These are phyloP conservation scores for Macrobrachium nipponense DNA, from an alignment of 1,140 invertebrate species.

Conservation along the genomic window DNA sequence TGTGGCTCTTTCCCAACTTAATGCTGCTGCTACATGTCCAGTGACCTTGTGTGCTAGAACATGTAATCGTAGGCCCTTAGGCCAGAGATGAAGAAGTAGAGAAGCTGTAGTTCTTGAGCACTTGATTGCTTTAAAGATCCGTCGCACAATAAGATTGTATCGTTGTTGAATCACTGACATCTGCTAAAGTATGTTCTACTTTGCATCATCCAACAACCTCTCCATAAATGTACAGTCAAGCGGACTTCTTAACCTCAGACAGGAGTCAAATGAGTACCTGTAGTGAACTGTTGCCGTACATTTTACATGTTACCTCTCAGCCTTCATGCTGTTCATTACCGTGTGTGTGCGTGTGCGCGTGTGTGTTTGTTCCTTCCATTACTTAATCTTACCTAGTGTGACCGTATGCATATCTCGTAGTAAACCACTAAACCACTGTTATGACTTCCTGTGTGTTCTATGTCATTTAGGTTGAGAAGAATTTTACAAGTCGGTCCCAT, in stretches of 20 bases:
- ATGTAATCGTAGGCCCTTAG: too few relatives aligned
- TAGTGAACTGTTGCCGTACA: constrained; percentile 32
- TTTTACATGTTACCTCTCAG: constrained; percentile 56
- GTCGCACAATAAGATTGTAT: too few relatives aligned
- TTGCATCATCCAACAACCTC: background rate
- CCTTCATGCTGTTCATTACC: constrained; percentile 47
- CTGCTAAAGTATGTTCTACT: too few relatives aligned
- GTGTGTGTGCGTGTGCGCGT: constrained; percentile 3
- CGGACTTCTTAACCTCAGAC: constrained; percentile 20
- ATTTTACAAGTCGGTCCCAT: constrained; percentile 19
- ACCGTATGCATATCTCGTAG: constrained; percentile 44
- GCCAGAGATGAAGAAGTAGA: too few relatives aligned
- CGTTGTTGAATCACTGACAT: too few relatives aligned
- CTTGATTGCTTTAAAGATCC: too few relatives aligned
- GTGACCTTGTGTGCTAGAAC: too few relatives aligned
- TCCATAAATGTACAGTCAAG: constrained; percentile 12
- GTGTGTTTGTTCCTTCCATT: constrained; percentile 15
- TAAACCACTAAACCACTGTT: constrained; percentile 6
- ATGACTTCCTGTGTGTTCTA: too few relatives aligned
- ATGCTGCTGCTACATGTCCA: too few relatives aligned
- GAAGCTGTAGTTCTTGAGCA: too few relatives aligned
- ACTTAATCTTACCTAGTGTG: constrained; percentile 32
- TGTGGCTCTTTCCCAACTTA: too few relatives aligned
- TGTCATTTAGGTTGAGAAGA: too few relatives aligned
- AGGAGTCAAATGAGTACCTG: constrained; percentile 44